phyloP scores from a whole-genome alignment of 1,140 invertebrate species.

The Pissodes strobi region DNA sequence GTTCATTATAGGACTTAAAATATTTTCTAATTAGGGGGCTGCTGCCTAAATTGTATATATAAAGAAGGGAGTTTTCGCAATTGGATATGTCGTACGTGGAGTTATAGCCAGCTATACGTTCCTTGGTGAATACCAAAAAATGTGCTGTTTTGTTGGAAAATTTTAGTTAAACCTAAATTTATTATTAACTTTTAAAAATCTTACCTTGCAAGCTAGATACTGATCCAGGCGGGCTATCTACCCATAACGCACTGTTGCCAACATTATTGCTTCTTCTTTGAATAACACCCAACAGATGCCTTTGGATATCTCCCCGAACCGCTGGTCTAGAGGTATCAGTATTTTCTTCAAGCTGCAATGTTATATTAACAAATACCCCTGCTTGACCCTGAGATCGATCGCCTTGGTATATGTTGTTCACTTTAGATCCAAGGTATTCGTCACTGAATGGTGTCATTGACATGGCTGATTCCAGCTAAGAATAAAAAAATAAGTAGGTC shows the following conservation, averaged over 20 bases:
- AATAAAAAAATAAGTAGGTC: no score
- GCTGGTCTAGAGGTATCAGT: slow-evolving; percentile 68
- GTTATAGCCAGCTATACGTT: no score
- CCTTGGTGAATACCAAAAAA: no score
- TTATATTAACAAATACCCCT: slow-evolving; percentile 83
- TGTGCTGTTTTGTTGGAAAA: no score
- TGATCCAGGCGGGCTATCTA: slow-evolving; percentile 73
- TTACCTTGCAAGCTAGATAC: slow-evolving; percentile 54
- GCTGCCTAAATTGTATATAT: no score
- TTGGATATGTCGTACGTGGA: no score
- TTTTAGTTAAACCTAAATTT: no score
- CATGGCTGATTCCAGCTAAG: slow-evolving; percentile 86
- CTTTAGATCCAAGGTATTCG: slow-evolving; percentile 77
- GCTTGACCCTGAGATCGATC: slow-evolving; percentile 67
- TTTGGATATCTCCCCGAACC: slow-evolving; percentile 76
- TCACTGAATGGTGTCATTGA: slow-evolving; percentile 87
- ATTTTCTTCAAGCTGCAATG: slow-evolving; percentile 74
- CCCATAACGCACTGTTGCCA: slow-evolving; percentile 81
- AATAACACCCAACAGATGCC: slow-evolving; percentile 82
- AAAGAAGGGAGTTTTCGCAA: no score
- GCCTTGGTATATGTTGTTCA: slow-evolving; percentile 81
- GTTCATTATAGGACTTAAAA: no score
- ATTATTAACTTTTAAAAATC: no score
- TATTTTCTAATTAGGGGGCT: no score
- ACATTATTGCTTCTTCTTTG: slow-evolving; percentile 82